Evolutionary conservation across 2,113 vertebrate genomes (phyloP).

Genomic region (Erythrocebus patas): DNA sequence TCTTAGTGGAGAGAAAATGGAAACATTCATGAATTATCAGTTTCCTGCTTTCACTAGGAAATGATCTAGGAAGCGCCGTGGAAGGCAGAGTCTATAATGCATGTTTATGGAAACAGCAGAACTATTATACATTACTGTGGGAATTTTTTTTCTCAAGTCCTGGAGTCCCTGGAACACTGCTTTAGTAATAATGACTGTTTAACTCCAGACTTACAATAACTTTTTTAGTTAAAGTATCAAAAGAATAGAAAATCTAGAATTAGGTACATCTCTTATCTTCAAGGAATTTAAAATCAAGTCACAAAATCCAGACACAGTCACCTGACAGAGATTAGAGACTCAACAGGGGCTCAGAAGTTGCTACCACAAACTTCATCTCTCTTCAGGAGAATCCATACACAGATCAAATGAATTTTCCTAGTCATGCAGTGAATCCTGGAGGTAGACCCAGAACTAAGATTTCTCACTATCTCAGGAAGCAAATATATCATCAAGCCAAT

Average conservation of each 20-base stretch:
- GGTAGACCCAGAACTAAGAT: no score
- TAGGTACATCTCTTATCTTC: no score
- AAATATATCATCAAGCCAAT: no score
- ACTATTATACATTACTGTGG: neutral
- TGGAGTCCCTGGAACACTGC: constrained; percentile 1
- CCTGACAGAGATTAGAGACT: no score
- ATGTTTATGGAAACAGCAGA: constrained; percentile 37
- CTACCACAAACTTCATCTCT: no score
- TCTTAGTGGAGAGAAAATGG: neutral
- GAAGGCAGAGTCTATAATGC: neutral
- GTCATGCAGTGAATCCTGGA: no score
- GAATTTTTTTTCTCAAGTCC: neutral
- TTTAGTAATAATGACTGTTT: constrained; percentile 32
- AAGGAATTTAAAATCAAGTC: no score
- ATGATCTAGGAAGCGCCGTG: constrained; percentile 57
- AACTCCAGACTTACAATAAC: constrained; percentile 52
- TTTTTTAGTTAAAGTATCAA: constrained; percentile 69
- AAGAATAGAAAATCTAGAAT: constrained; percentile 55
- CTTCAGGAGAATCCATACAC: no score
- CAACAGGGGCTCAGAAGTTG: no score
- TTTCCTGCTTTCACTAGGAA: constrained; percentile 64
- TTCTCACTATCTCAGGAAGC: no score
- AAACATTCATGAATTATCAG: neutral
- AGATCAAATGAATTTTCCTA: no score
- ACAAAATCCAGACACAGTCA: no score